These are phyloP conservation scores for Artibeus lituratus DNA, from an alignment of 2,797 vertebrate genomes.

Conservation along the genomic window DNA sequence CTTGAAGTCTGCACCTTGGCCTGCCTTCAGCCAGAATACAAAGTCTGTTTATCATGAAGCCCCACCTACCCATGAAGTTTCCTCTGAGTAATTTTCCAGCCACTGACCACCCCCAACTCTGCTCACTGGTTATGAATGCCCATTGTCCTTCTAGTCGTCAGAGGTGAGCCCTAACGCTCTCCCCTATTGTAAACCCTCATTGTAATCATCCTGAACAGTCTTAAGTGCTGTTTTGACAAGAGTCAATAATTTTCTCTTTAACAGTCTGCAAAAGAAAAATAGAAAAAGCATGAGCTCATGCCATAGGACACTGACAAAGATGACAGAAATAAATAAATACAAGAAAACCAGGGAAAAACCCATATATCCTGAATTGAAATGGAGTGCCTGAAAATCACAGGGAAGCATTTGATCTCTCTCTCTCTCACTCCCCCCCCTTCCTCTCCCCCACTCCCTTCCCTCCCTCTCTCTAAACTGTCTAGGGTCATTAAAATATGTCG, in stretches of 20 bases:
- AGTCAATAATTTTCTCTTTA: not conserved
- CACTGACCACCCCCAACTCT: not conserved
- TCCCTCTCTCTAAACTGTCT: not conserved
- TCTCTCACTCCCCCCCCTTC: fast-evolving
- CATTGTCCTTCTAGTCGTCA: not conserved
- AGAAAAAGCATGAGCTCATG: not conserved
- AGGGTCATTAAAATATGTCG: not conserved
- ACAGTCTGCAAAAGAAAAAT: not conserved
- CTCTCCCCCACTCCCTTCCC: not conserved
- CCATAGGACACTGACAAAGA: not conserved
- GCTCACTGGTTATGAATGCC: not conserved
- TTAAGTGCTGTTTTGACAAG: not conserved
- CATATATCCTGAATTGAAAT: not conserved
- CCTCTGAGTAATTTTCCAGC: not conserved
- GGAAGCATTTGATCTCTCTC: not conserved
- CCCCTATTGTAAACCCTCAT: not conserved
- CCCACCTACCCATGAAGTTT: not conserved
- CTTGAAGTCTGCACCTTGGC: not conserved
- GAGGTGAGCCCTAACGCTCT: not conserved
- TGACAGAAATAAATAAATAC: not conserved
- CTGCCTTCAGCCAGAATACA: not conserved
- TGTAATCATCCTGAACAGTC: not conserved
- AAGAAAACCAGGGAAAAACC: not conserved
- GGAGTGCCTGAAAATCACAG: not conserved
- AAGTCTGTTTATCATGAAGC: not conserved